A percentile compares a stretch with the other conserved stretches of the same genome.
Conservation (phyloP, 1,140 invertebrate species). For the Ceratitis capitata region DNA sequence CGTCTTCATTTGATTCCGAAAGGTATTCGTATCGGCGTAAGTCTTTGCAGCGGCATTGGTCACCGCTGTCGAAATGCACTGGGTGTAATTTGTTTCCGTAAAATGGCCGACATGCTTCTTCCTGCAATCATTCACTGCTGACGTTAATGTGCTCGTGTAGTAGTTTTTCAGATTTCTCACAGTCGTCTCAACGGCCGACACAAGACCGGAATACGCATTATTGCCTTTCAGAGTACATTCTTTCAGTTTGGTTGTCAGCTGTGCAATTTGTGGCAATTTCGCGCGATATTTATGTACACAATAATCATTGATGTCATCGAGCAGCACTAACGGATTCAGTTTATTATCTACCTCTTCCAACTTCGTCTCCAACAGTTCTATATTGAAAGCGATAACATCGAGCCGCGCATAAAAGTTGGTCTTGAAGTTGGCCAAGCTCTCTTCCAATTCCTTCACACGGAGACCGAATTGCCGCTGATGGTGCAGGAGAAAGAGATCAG, state of each 20-base stretch:
- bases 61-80: constrained; percentile 17
- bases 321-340: constrained; percentile 39
- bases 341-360: constrained; percentile 36
- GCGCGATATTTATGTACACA: constrained; percentile 42
- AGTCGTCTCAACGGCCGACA: constrained; percentile 17
- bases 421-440: constrained; percentile 27
- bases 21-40: constrained; percentile 34
- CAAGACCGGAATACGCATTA: not conserved
- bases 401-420: constrained; percentile 35
- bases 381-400: constrained; percentile 33
- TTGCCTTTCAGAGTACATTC: constrained; percentile 37
- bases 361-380: constrained; percentile 34
- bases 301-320: constrained; percentile 41
- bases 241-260: constrained; percentile 18
- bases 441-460: constrained; percentile 27
- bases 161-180: constrained; percentile 39
- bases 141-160: constrained; percentile 27
- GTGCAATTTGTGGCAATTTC: constrained; percentile 28
- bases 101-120: not conserved
- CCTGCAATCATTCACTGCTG: constrained; percentile 41
- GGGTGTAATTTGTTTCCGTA: constrained; percentile 35
- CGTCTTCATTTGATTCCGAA: constrained; percentile 39
- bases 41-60: constrained; percentile 7
- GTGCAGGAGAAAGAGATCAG: constrained; percentile 35
- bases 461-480: constrained; percentile 37